A percentile compares a stretch with the other conserved stretches of the same genome.
These are phyloP conservation scores for Stramonita haemastoma DNA, from an alignment of 2,888 invertebrate species.

Conservation along the genomic window DNA sequence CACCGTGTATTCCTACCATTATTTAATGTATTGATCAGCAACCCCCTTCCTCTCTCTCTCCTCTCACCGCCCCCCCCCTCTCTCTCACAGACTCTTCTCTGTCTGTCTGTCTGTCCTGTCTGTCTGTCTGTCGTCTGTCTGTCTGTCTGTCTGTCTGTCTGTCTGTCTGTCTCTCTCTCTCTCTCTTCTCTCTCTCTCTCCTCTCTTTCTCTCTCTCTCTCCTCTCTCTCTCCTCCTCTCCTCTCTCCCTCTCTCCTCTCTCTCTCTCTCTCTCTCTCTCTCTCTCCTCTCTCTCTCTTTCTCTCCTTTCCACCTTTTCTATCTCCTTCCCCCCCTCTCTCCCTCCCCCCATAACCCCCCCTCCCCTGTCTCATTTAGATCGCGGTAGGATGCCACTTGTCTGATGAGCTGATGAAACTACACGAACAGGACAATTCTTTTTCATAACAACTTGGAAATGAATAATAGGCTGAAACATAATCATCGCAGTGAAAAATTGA, in stretches of 20 bases:
- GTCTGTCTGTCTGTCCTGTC: too few species aligned
- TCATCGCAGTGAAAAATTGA: too few species aligned
- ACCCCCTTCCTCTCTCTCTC: too few species aligned
- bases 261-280: not conserved
- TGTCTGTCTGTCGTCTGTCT: not conserved
- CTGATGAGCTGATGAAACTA: too few species aligned
- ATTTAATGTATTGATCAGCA: too few species aligned
- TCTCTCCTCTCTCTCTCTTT: not conserved
- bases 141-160: slow-evolving; percentile 10
- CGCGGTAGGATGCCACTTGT: too few species aligned
- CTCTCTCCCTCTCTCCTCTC: not conserved
- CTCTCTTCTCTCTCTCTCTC: not conserved
- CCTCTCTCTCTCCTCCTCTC: slow-evolving; percentile 1
- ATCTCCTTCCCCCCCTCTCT: not conserved
- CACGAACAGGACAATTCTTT: too few species aligned
- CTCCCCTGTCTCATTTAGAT: too few species aligned
- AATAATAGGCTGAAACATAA: too few species aligned
- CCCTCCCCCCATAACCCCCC: too few species aligned
- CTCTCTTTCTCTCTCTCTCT: slow-evolving; percentile 31
- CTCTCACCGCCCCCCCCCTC: not conserved
- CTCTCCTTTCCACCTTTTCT: not conserved
- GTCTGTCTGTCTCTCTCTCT: not conserved
- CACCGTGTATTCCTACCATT: too few species aligned
- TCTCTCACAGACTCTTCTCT: not conserved
- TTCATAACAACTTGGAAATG: too few species aligned